These are phyloP conservation scores for Neotoxoptera formosana DNA, from an alignment of 1,140 invertebrate species.

Conservation along the genomic window DNA sequence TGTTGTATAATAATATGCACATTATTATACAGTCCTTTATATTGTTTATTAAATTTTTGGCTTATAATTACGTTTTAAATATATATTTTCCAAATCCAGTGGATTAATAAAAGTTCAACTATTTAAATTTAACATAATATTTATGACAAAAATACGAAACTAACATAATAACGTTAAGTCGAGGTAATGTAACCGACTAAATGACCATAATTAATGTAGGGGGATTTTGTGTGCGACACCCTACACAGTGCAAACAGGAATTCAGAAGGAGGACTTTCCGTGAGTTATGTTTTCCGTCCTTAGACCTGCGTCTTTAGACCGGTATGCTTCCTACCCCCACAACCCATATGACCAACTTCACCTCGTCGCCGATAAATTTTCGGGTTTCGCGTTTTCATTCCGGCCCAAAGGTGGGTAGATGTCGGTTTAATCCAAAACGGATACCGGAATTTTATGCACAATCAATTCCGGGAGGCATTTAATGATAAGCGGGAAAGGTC, in stretches of 20 bases:
- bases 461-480: constrained; percentile 27
- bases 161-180: not conserved
- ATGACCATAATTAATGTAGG: constrained; percentile 31
- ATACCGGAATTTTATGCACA: constrained; percentile 50
- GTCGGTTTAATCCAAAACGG: constrained; percentile 36
- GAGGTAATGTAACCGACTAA: not conserved
- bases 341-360: not conserved
- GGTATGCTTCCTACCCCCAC: not conserved
- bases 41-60: too few species aligned
- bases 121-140: not conserved
- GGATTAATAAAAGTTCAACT: not conserved
- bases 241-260: constrained; percentile 26
- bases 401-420: not conserved
- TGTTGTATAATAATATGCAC: too few species aligned
- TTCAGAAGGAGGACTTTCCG: constrained; percentile 15
- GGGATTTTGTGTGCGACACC: not conserved
- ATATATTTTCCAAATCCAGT: not conserved
- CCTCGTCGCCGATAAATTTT: not conserved
- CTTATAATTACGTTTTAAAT: not conserved
- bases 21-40: too few species aligned
- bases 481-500: constrained; percentile 55
- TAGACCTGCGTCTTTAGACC: constrained; percentile 15
- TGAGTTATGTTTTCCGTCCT: constrained; percentile 49
- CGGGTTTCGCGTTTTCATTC: not conserved
- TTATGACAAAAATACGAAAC: not conserved